These are phyloP conservation scores for Gymnocypris eckloni DNA, from an alignment of 2,797 vertebrate genomes.

Conservation along the genomic window DNA sequence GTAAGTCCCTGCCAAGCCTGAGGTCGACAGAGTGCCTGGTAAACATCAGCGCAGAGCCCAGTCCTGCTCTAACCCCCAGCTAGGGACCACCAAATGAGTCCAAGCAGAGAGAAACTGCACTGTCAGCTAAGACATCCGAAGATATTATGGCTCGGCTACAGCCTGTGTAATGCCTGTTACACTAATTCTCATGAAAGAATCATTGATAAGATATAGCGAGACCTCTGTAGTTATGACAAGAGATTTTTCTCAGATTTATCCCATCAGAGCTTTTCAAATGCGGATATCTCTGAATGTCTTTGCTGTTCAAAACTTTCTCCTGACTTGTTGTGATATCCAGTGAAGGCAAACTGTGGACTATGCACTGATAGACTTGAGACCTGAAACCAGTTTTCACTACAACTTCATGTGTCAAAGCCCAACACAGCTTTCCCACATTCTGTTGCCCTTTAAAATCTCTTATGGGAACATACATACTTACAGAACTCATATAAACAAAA, in stretches of 20 bases:
- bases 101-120: conserved; percentile 31
- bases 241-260: conserved; percentile 10
- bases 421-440: conserved; percentile 35
- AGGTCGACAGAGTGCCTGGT: conserved; percentile 98
- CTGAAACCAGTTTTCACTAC: conserved; percentile 6
- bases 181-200: background rate
- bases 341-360: conserved; percentile 51
- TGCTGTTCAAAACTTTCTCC: conserved; percentile 30
- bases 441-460: conserved; percentile 48
- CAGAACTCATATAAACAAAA: conserved; percentile 30
- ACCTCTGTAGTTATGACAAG: background rate
- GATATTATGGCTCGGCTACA: conserved; percentile 30
- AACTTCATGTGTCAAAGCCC: conserved; percentile 14
- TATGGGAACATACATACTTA: conserved; percentile 58
- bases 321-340: conserved; percentile 1
- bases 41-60: conserved; percentile 93
- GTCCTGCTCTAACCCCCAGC: conserved; percentile 92
- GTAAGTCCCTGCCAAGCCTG: conserved; percentile 94
- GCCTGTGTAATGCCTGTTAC: conserved; percentile 4
- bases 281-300: conserved; percentile 52
- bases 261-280: background rate
- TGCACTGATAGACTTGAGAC: conserved; percentile 49
- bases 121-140: conserved; percentile 45
- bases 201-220: background rate
- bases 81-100: conserved; percentile 76